Percentiles rank a stretch among this genome's conserved stretches.
Evolutionary conservation across 2,797 vertebrate species (phyloP).

Genomic region (Heterohyrax brucei): DNA sequence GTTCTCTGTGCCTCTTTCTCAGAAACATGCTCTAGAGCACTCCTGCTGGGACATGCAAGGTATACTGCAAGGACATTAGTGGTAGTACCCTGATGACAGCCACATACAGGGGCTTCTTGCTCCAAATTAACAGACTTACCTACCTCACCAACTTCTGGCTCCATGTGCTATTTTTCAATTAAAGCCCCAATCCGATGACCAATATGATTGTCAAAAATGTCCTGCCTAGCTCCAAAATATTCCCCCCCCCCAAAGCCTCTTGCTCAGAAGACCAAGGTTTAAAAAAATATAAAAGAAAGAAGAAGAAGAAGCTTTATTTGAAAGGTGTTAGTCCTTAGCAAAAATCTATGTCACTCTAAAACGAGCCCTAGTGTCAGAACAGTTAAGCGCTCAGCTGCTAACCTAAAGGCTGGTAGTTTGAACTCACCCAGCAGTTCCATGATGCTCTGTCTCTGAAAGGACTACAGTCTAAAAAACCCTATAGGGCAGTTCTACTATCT

Average conservation of each 20-base stretch:
- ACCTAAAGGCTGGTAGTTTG: neutral
- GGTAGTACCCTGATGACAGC: neutral
- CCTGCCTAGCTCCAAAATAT: slow-evolving; percentile 25
- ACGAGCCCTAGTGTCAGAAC: neutral
- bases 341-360: neutral
- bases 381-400: neutral
- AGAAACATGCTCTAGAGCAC: neutral
- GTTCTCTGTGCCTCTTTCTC: neutral
- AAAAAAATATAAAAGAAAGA: neutral
- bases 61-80: neutral
- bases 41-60: neutral
- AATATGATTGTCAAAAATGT: neutral
- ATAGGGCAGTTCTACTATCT: neutral
- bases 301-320: neutral
- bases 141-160: neutral
- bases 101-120: neutral
- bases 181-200: neutral
- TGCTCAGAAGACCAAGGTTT: neutral
- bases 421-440: no score
- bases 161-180: neutral
- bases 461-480: neutral
- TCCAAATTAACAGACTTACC: neutral
- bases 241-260: neutral
- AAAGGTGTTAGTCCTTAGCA: slow-evolving; percentile 28
- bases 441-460: neutral